Conservation (phyloP, 2,797 vertebrate species). For the Limnodromus scolopaceus region DNA sequence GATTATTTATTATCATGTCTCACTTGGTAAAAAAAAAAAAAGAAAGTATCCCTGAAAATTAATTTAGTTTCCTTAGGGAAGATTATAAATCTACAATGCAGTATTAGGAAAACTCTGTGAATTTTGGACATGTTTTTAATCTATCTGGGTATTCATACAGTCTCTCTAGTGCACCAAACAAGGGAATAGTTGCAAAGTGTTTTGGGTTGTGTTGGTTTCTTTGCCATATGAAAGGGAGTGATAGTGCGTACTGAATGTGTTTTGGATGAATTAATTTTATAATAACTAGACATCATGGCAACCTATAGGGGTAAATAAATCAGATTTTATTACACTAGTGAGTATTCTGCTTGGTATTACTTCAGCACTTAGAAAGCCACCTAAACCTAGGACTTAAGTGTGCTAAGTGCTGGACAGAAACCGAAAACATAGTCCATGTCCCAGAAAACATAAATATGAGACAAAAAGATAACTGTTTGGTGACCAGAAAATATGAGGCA, state of each 20-base stretch:
- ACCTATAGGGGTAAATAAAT: neutral
- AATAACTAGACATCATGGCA: neutral
- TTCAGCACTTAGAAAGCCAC: neutral
- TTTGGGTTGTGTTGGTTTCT: neutral
- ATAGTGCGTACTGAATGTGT: neutral
- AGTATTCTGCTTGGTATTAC: neutral
- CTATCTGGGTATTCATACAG: conserved; percentile 11
- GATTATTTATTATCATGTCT: conserved; percentile 57
- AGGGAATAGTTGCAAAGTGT: neutral
- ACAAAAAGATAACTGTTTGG: neutral
- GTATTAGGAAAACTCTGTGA: conserved; percentile 21
- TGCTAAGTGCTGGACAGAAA: neutral
- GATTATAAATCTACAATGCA: conserved; percentile 35
- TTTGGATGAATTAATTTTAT: neutral
- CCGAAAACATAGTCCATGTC: neutral
- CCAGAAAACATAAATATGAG: neutral
- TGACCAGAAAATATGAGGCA: neutral
- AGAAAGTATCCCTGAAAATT: conserved; percentile 39
- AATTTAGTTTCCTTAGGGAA: conserved; percentile 68
- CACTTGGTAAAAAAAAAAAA: neutral
- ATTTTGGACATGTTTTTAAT: conserved; percentile 15
- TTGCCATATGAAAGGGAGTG: neutral
- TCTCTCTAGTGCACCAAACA: neutral
- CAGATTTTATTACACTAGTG: neutral
- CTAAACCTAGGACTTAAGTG: neutral